Base-by-base conservation (phyloP, 2,113 vertebrate genomes). In the Mungos mungo region DNA sequence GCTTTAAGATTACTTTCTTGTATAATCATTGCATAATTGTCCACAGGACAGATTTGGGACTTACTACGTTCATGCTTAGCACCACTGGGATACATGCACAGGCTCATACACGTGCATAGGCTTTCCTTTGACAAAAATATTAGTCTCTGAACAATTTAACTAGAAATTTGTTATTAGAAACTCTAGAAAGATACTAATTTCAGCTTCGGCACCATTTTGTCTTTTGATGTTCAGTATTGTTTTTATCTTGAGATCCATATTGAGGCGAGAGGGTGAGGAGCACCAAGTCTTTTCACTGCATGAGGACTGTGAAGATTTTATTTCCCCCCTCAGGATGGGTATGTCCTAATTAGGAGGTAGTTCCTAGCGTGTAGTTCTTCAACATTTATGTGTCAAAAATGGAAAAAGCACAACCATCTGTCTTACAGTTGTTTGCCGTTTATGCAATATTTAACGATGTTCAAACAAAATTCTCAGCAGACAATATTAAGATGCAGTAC, bases 391-490 rank as follows among this genome's bases (percentile, higher is more conserved):
- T 15, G 47, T 92, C 93, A 81, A 41, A 87, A 69, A 74, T 14
- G 27, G 38, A 33, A 79, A 88, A 35, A 21, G 21, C 60, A 27
- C 31, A 72, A 7, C 38, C 19, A 50, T 83, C 65, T 96, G 1
- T 77, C 90, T 96, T 88, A 29, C 16, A 52, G 11, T 92, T 90
- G n/a, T 63, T 95, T 95, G 80, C 38, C 54, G 65, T 83, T 47
- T 84, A 52, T 92, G 80, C 31, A 50, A 0, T 86, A 71, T 52
- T 81, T 97, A 76, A 84, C 72, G 69, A 80, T 88, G 91, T 87
- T 82, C 89, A 85, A 82, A 76, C 33, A 95, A 41, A 94, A 81
- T 63, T 93, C 81, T 81, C 66, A 88, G 93, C 80, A 92, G 69
- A 71, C 76, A 35, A 72, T 89, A 77, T 8, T 91, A 60, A 92